phyloP scores from a whole-genome alignment of 2,113 vertebrate species.

The Pagrus major region DNA sequence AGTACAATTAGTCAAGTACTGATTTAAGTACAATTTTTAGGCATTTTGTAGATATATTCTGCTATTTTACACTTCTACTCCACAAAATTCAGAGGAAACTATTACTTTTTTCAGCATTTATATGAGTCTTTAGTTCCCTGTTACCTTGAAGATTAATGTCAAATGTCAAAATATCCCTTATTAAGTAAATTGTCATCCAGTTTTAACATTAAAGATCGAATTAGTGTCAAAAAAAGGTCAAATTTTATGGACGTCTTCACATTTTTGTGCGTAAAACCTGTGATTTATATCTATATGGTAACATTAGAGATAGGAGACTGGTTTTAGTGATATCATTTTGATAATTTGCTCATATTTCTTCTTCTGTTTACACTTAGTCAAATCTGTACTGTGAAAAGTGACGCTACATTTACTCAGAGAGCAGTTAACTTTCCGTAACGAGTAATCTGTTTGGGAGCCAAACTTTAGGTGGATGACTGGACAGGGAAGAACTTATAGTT shows the following conservation, averaged over 20 bases:
- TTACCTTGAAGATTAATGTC: no score
- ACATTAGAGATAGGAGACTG: not conserved
- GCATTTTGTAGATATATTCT: no score
- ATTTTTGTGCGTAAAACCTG: not conserved
- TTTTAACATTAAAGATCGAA: no score
- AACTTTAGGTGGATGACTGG: not conserved
- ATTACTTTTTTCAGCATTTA: no score
- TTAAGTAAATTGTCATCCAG: no score
- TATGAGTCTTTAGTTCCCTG: no score
- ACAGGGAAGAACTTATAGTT: not conserved
- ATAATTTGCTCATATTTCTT: not conserved
- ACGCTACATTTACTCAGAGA: not conserved
- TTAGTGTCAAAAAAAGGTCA: no score
- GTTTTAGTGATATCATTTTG: not conserved
- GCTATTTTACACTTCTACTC: no score
- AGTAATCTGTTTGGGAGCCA: not conserved
- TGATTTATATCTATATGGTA: not conserved
- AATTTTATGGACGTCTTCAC: not conserved
- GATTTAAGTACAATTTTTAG: no score
- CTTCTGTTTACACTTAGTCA: not conserved
- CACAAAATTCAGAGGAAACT: no score
- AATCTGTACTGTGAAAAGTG: slow-evolving; percentile 1
- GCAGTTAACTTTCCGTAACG: not conserved
- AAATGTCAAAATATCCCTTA: no score
- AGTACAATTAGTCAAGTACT: no score